Evolutionary conservation across 2,888 invertebrate species (phyloP), one percentile per base, ranked within the genome.

Genomic region (Apotomis turbidana): DNA sequence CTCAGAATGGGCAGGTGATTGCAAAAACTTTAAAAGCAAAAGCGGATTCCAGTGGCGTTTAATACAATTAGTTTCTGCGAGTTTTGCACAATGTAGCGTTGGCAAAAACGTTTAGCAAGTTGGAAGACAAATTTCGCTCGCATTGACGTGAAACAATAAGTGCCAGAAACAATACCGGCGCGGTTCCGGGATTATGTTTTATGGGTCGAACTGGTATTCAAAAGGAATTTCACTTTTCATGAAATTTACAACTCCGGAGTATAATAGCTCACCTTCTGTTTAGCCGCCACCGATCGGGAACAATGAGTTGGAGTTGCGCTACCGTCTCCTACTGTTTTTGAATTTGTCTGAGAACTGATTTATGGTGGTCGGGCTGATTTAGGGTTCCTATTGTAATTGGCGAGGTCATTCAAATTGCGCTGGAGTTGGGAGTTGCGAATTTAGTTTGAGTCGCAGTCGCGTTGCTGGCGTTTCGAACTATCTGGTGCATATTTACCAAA

Each of bases 141-240:
- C 90, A 90, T 91, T 90, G 92, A 91, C 83, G 87, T 83, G 83
- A 90, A 89, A 92, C 93, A 93, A 92, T 91, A 89, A 90, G 88
- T 88, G 85, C 85, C 87, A 87, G 88, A 91, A 90, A 93, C 93
- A 93, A 93, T 91, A 83, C 87, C 88, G 85, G 83, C 55, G 15
- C 90, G 90, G 87, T 92, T 90, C 87, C 83, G 79, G 86, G 82
- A 88, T 91, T 90, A 92, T 77, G 77, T 72, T 92, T 92, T 93
- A 93, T 93, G 91, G 88, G 85, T 81, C 86, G 86, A 88, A 88
- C 83, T 85, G 88, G 90, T 85, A 87, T 92, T 93, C 91, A 90
- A 91, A 91, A 92, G 93, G 93, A 93, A 93, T 93, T 93, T 93
- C 93, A 93, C 93, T 93, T 93, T 93, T 93, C 93, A 91, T 90